phyloP scores from a whole-genome alignment of 2,797 vertebrate genomes.

The Psittacula echo region DNA sequence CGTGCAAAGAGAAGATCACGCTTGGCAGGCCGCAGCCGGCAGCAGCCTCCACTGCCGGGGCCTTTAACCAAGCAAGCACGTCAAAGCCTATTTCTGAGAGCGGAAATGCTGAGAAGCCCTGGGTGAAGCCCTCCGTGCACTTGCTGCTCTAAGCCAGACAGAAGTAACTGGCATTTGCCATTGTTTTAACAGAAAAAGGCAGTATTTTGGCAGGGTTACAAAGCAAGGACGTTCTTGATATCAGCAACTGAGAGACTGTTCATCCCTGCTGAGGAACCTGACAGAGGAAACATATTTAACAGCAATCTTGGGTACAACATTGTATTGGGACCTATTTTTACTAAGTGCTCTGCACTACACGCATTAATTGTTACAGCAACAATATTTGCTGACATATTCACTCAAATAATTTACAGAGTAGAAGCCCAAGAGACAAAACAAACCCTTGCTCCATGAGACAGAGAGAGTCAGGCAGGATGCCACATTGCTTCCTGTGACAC shows the following conservation, averaged over 20 bases:
- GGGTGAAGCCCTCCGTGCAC: not conserved
- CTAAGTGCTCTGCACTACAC: not conserved
- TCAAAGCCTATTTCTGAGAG: not conserved
- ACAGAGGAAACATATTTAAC: constrained; percentile 25
- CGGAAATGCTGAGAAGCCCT: not conserved
- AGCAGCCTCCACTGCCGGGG: not conserved
- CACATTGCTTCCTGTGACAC: constrained; percentile 27
- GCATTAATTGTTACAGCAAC: not conserved
- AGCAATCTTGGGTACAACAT: not conserved
- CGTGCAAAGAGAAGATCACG: not conserved
- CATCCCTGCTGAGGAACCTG: constrained; percentile 1
- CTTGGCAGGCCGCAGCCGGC: not conserved
- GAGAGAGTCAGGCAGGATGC: constrained; percentile 31
- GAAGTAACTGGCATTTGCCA: not conserved
- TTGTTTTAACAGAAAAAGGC: not conserved
- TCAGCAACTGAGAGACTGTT: not conserved
- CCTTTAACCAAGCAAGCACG: not conserved
- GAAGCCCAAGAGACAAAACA: constrained; percentile 31
- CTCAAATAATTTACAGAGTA: not conserved
- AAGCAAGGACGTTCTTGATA: not conserved
- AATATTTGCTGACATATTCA: constrained; percentile 13
- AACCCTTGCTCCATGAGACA: not conserved
- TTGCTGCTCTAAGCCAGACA: not conserved
- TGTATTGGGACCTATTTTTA: not conserved
- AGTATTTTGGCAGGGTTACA: constrained; percentile 23